Conservation (phyloP, 1,140 invertebrate genomes). For the Drosophila jambulina region DNA sequence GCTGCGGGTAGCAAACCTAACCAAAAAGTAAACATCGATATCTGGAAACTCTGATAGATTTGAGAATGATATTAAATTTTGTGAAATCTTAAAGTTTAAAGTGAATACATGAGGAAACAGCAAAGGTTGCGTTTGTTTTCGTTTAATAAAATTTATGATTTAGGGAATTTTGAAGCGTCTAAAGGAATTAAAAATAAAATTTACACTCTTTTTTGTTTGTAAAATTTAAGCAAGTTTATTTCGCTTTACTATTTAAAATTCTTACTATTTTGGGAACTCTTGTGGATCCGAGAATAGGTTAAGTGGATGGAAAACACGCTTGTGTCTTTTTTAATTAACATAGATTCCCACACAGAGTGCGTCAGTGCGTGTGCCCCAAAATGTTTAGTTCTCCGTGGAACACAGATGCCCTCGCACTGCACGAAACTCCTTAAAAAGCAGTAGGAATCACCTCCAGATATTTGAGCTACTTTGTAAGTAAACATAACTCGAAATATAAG, state of each 20-base stretch:
- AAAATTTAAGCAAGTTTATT: no score
- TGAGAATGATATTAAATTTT: not conserved
- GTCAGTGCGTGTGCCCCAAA: not conserved
- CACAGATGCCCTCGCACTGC: not conserved
- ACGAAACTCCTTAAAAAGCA: no score
- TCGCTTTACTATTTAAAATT: no score
- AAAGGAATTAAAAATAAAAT: not conserved
- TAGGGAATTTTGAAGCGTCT: not conserved
- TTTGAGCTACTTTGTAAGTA: not conserved
- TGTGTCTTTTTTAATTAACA: slow-evolving; percentile 24
- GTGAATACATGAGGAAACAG: not conserved
- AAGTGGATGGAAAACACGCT: not conserved
- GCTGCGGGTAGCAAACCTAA: not conserved
- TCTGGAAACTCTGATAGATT: not conserved
- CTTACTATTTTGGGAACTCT: slow-evolving; percentile 1
- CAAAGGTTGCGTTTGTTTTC: not conserved
- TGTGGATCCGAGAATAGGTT: slow-evolving; percentile 5
- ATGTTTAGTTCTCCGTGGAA: slow-evolving; percentile 18
- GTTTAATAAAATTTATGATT: not conserved
- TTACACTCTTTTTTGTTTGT: no score
- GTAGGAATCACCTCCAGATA: not conserved
- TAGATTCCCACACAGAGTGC: slow-evolving; percentile 2
- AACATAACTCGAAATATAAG: not conserved
- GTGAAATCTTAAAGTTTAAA: not conserved
- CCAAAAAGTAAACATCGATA: no score